phyloP scores from a whole-genome alignment of 2,797 vertebrate genomes.

The Darevskia mixta region DNA sequence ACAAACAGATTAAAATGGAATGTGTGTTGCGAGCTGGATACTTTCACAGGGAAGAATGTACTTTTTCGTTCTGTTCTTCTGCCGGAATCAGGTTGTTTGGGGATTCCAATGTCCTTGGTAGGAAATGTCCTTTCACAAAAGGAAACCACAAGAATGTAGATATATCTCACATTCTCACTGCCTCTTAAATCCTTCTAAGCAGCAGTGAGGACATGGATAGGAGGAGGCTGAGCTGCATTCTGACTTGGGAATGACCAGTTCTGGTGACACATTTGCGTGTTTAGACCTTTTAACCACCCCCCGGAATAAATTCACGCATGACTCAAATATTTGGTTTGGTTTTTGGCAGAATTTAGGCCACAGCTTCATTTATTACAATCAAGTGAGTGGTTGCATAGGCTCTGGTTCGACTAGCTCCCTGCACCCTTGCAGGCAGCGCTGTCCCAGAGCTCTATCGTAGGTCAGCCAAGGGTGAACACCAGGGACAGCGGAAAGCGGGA shows the following conservation, averaged over 20 bases:
- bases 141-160: not conserved
- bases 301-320: too few species aligned
- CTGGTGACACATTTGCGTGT: not conserved
- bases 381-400: too few species aligned
- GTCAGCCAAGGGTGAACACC: too few species aligned
- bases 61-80: not conserved
- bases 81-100: not conserved
- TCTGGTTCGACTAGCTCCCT: too few species aligned
- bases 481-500: too few species aligned
- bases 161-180: not conserved
- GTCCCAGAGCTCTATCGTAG: too few species aligned
- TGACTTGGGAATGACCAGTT: not conserved
- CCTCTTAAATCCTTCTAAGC: not conserved
- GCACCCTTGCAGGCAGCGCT: too few species aligned
- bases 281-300: too few species aligned
- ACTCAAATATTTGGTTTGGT: too few species aligned
- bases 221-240: not conserved
- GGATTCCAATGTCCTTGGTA: not conserved
- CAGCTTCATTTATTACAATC: too few species aligned
- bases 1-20: not conserved
- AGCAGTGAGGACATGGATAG: not conserved
- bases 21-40: not conserved
- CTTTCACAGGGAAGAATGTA: not conserved
- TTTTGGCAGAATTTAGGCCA: too few species aligned
- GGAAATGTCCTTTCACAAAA: too few species aligned